Conservation (phyloP, 2,797 vertebrate genomes). For the Balearica regulorum region DNA sequence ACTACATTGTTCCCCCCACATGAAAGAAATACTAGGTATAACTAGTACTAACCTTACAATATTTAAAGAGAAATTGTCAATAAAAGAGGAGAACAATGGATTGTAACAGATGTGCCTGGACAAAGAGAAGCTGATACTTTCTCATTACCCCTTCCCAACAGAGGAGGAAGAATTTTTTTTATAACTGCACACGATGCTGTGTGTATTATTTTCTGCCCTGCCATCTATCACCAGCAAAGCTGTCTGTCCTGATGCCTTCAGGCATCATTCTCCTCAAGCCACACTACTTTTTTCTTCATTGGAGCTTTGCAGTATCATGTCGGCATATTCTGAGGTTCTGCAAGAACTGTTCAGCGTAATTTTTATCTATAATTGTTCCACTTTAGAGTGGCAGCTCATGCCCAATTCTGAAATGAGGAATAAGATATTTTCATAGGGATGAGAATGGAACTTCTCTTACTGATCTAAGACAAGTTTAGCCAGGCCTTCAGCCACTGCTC, state of each 20-base stretch:
- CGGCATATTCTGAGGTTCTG: not conserved
- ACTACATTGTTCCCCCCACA: not conserved
- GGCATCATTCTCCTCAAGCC: not conserved
- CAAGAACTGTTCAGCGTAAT: not conserved
- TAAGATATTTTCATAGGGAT: not conserved
- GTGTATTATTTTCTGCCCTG: not conserved
- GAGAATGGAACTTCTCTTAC: not conserved
- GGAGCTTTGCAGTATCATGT: not conserved
- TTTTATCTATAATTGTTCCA: not conserved
- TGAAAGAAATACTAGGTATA: not conserved
- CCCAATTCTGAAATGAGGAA: not conserved
- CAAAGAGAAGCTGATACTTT: not conserved
- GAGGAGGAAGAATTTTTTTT: not conserved
- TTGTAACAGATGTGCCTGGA: not conserved
- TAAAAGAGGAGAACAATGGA: not conserved
- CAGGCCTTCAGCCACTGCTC: not conserved
- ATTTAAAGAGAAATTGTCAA: not conserved
- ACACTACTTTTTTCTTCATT: not conserved
- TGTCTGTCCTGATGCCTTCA: not conserved
- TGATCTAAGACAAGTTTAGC: not conserved
- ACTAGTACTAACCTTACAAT: not conserved
- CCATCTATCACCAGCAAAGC: not conserved
- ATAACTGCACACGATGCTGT: not conserved
- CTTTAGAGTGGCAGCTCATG: not conserved
- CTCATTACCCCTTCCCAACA: not conserved